Evolutionary conservation across 2,888 invertebrate genomes (phyloP).

Genomic region (Melipona bicolor): DNA sequence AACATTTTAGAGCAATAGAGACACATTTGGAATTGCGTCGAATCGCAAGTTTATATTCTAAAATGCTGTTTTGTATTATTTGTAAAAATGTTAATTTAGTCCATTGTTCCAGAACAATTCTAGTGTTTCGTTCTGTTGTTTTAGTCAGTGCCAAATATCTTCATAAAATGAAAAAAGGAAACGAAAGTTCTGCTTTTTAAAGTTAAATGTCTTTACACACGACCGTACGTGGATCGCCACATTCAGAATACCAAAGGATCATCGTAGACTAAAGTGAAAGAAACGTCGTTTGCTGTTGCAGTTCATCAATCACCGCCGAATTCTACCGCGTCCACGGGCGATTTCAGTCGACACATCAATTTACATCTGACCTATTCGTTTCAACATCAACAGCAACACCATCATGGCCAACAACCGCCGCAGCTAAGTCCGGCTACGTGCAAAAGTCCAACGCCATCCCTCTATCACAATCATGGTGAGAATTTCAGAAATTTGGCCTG

Average conservation of each 20-base stretch:
- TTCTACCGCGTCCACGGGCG: constrained; percentile 75
- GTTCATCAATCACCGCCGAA: constrained; percentile 80
- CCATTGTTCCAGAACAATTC: background rate
- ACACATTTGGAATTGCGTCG: no score
- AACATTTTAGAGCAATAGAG: no score
- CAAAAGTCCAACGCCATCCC: constrained; percentile 82
- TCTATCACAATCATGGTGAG: constrained; percentile 83
- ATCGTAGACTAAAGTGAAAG: constrained; percentile 12
- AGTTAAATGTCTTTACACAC: background rate
- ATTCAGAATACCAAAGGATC: background rate
- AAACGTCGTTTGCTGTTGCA: constrained; percentile 54
- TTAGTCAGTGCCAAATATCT: background rate
- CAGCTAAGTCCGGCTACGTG: constrained; percentile 80
- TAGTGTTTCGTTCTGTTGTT: background rate
- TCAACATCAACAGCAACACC: constrained; percentile 89
- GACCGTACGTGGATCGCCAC: background rate
- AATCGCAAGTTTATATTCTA: no score
- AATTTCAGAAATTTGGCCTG: background rate
- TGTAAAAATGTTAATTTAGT: no score
- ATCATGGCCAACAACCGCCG: constrained; percentile 76
- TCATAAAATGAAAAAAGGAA: background rate
- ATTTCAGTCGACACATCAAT: constrained; percentile 93
- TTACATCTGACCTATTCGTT: constrained; percentile 95
- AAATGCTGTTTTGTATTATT: no score
- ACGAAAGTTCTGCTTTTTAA: background rate